Percentiles rank a stretch among this genome's conserved stretches.
These are phyloP conservation scores for Miichthys miiuy DNA, from an alignment of 2,797 vertebrate species.

Conservation along the genomic window DNA sequence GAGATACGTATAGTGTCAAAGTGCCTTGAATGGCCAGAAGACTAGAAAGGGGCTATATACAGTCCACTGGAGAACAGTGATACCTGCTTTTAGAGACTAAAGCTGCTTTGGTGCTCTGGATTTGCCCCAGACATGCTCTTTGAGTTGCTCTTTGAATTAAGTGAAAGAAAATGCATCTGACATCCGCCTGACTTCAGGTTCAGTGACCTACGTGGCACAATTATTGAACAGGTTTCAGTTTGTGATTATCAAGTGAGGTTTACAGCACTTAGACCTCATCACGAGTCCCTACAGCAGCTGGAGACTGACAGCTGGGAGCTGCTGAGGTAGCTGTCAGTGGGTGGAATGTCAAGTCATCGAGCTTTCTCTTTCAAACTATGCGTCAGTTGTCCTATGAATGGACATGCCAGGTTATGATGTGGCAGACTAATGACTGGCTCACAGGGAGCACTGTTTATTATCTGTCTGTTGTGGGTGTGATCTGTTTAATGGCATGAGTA, in stretches of 20 bases:
- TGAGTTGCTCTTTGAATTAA: background rate
- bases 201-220: too few relatives aligned
- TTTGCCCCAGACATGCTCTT: too few relatives aligned
- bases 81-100: too few relatives aligned
- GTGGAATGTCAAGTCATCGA: constrained; percentile 12
- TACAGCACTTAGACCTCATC: background rate
- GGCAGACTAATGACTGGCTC: constrained; percentile 20
- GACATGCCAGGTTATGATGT: constrained; percentile 26
- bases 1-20: too few relatives aligned
- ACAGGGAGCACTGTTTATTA: constrained; percentile 10
- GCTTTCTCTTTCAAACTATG: constrained; percentile 34
- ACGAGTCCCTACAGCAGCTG: background rate
- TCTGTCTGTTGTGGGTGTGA: constrained; percentile 5
- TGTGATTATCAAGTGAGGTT: background rate
- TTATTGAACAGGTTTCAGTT: background rate
- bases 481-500: constrained; percentile 10
- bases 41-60: too few relatives aligned
- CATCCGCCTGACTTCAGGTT: background rate
- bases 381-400: constrained; percentile 23
- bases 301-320: constrained; percentile 1
- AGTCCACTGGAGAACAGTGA: too few relatives aligned
- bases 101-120: too few relatives aligned
- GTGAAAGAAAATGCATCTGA: background rate
- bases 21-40: too few relatives aligned
- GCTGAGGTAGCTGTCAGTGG: background rate